phyloP scores from a whole-genome alignment of 1,140 invertebrate species.

The Hyles euphorbiae region DNA sequence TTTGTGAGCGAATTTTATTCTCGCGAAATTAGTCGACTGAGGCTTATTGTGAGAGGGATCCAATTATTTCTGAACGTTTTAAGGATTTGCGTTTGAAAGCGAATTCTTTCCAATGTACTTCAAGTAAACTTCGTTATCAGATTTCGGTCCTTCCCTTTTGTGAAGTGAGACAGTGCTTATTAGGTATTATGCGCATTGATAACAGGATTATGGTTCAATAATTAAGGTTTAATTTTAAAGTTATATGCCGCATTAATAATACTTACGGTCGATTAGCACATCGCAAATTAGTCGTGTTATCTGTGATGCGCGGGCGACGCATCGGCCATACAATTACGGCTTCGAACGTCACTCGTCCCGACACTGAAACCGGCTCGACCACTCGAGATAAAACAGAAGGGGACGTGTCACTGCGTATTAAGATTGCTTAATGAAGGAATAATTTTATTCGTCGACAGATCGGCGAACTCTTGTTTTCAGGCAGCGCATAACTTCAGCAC shows the following conservation, averaged over 20 bases:
- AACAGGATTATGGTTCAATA: too few relatives aligned
- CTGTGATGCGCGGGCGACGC: slow-evolving; percentile 20
- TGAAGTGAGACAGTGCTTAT: neutral
- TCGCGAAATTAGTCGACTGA: slow-evolving; percentile 42
- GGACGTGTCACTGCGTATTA: slow-evolving; percentile 21
- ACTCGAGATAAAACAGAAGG: slow-evolving; percentile 16
- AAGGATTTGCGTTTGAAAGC: slow-evolving; percentile 18
- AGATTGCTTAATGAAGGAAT: slow-evolving; percentile 16
- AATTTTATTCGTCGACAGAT: neutral
- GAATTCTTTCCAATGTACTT: slow-evolving; percentile 21
- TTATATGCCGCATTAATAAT: too few relatives aligned
- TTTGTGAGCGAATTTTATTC: slow-evolving; percentile 62
- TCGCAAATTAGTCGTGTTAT: slow-evolving; percentile 33
- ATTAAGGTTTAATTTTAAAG: too few relatives aligned
- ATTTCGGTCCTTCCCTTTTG: slow-evolving; percentile 10
- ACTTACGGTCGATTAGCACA: slow-evolving; percentile 25
- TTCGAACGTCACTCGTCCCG: slow-evolving; percentile 16
- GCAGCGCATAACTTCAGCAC: too few relatives aligned
- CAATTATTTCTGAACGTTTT: slow-evolving; percentile 34
- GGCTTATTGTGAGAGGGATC: slow-evolving; percentile 46
- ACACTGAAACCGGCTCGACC: slow-evolving; percentile 8
- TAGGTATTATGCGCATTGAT: too few relatives aligned
- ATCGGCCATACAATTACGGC: slow-evolving; percentile 26
- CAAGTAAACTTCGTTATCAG: slow-evolving; percentile 17
- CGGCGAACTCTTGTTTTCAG: too few relatives aligned